Evolutionary conservation across 1,140 invertebrate genomes (phyloP).

Genomic region (Stenopsyche tienmushanensis): DNA sequence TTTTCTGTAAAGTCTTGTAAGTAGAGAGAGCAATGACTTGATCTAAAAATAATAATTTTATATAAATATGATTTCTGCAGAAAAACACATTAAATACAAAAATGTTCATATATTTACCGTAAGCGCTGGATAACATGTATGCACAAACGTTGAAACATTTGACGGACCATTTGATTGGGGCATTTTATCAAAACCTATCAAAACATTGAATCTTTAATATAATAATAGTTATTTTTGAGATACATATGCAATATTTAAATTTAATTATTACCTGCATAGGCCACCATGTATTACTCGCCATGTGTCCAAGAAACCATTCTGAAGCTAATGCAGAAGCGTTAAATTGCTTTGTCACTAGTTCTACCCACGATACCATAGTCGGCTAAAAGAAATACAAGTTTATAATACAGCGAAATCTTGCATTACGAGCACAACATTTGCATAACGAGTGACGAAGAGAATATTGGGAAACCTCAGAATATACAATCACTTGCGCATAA

Average conservation of each 20-base stretch:
- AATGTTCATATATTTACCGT: slow-evolving; percentile 54
- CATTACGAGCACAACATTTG: too few species aligned
- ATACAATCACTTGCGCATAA: too few species aligned
- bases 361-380: slow-evolving; percentile 95
- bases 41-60: slow-evolving; percentile 49
- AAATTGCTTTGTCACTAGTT: slow-evolving; percentile 91
- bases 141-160: slow-evolving; percentile 91
- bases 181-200: slow-evolving; percentile 84
- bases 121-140: slow-evolving; percentile 92
- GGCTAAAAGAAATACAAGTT: slow-evolving; percentile 59
- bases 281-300: slow-evolving; percentile 93
- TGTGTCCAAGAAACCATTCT: slow-evolving; percentile 89
- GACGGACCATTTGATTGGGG: slow-evolving; percentile 92
- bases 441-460: too few species aligned
- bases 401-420: too few species aligned
- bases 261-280: slow-evolving; percentile 81
- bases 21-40: slow-evolving; percentile 71
- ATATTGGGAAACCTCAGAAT: too few species aligned
- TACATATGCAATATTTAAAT: neutral
- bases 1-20: slow-evolving; percentile 68
- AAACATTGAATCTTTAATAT: slow-evolving; percentile 9
- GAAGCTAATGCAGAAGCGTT: slow-evolving; percentile 87
- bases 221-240: neutral
- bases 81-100: slow-evolving; percentile 23
- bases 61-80: slow-evolving; percentile 8